Evolutionary conservation across 1,140 invertebrate species (phyloP), one percentile per base, ranked within the genome.

Genomic region (Bombus haemorrhoidalis): DNA sequence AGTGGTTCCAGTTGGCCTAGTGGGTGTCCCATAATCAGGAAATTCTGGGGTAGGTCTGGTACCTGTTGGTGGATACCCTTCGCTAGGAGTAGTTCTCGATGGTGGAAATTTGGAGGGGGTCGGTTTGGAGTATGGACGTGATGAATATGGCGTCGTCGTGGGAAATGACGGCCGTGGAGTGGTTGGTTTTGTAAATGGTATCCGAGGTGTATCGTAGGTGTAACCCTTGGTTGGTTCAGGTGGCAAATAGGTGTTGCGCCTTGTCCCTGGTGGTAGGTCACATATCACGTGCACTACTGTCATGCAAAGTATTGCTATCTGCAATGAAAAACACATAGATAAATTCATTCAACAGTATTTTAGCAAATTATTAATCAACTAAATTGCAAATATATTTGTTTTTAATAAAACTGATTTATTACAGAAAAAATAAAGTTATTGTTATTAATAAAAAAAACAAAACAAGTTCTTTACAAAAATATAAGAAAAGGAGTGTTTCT

Each of bases 211-310:
- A 9, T 95, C 94, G 91, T 97, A 97, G 57, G 95, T 95, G 91
- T 97, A 97, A 18, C 96, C 96, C 59, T 96, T 96, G 69, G 94
- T 96, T 2, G 96, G 95, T 75, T 96, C 95, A 62, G 96, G 96
- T n/a, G 96, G 96, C 34, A 97, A 94, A 91, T 97, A 97, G 32
- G 96, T 96, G 86, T 97, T 96, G 74, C 96, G 95, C 73, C 96
- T 95, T 10, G 95, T 95, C 25, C 95, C 95, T 22, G 94, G 94
- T 43, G 95, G 94, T 59, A 95, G 83, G 73, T 95, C 94, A 80
- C 91, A 92, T 92, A 81, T 69, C 91, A 90, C 92, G 59, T 85
- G 87, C 41, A 92, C 92, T 83, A 96, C 92, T 89, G 93, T 93
- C 62, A 95, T 89, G 89, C 93, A 95, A 66, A 95, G 92, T 81